Percentiles rank a stretch among this genome's conserved stretches.
phyloP scores from a whole-genome alignment of 2,113 vertebrate species.

The Ameiurus melas region DNA sequence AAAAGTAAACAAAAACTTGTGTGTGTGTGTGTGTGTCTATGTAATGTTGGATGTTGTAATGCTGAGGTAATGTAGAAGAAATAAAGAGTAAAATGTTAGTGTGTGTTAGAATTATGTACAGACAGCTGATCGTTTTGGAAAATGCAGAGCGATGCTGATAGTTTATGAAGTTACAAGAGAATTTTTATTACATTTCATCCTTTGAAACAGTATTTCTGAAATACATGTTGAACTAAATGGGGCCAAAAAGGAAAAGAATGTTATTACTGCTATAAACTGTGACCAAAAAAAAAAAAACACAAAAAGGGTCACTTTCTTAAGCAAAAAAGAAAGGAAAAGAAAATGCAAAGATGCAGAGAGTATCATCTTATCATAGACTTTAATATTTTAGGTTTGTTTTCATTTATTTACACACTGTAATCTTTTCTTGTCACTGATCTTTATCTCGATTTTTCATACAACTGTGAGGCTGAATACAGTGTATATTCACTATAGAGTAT shows the following conservation, averaged over 20 bases:
- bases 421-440: neutral
- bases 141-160: neutral
- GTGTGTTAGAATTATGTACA: neutral
- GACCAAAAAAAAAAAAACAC: neutral
- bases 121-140: neutral
- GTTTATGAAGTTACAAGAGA: neutral
- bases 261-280: neutral
- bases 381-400: neutral
- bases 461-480: neutral
- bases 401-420: neutral
- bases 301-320: neutral
- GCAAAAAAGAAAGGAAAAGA: neutral
- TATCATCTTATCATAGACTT: neutral
- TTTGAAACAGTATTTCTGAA: neutral
- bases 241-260: neutral
- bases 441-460: neutral
- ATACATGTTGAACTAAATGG: neutral
- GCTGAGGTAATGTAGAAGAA: conserved; percentile 3
- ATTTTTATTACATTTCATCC: neutral
- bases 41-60: neutral
- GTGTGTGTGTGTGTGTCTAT: neutral
- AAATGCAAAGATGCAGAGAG: neutral
- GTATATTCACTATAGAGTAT: neutral
- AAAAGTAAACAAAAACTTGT: neutral
- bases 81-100: neutral